Base-by-base conservation (phyloP, 1,140 invertebrate genomes). In the Rhagoletis zephyria region DNA sequence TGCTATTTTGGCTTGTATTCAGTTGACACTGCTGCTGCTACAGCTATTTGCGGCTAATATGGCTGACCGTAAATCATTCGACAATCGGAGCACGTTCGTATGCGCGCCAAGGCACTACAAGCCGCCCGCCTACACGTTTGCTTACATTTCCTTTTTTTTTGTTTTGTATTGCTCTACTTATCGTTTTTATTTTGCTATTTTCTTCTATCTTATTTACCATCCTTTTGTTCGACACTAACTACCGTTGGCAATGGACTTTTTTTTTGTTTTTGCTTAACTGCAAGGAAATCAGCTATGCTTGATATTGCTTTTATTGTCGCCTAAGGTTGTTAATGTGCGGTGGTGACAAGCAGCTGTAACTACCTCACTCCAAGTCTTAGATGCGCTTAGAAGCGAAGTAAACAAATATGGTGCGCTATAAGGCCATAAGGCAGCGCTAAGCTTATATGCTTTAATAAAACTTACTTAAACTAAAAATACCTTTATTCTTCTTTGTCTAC, bases 31-130 rank as follows among this genome's bases (percentile, higher is more conserved):
- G 12, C n/a, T 63, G 9, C 67, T 70, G 5, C 12, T 19, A 9
- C 48, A 81, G 74, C 48, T 81, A 81, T 81, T 51, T 81, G n/a
- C 48, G 74, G 74, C 74, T 81, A 81, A 81, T 81, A 81, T 56
- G 74, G 74, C 56, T 81, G 74, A 81, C 74, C 74, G 74, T 81
- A 81, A 81, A 81, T 81, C 74, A 81, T 81, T 81, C 48, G 74
- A 81, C 14, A 81, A 81, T 81, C 74, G 74, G 74, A 81, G 45
- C 74, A 81, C 74, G 74, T 81, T 81, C 74, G 14, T 12, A 1
- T 16, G 74, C 16, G 42, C 2, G 48, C 6, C 42, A 51, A 81
- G 56, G 48, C 7, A 56, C 1, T 59, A 42, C 45, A 12, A 5
- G 64, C 64, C 5, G 45, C 14, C 42, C 40, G 4, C 42, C 67